Evolutionary conservation across 2,113 vertebrate genomes (phyloP).

Genomic region (Boleophthalmus pectinirostris): DNA sequence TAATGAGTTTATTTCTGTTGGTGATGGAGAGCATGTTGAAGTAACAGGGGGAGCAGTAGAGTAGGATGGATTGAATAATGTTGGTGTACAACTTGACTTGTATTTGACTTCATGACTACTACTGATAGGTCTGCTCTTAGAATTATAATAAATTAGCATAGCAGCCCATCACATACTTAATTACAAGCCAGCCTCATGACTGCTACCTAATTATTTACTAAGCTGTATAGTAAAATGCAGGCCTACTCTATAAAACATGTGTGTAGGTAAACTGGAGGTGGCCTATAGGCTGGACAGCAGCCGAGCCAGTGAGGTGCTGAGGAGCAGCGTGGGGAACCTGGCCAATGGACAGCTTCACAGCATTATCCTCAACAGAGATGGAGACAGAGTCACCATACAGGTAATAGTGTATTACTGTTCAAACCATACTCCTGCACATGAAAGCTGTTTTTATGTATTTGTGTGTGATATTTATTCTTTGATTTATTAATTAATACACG

Average conservation of each 20-base stretch:
- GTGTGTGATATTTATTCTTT: neutral
- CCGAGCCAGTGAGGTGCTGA: constrained; percentile 49
- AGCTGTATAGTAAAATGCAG: neutral
- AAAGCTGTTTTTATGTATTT: neutral
- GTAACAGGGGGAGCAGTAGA: no score
- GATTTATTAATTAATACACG: neutral
- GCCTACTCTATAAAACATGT: neutral
- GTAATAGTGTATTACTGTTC: constrained; percentile 34
- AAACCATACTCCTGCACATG: neutral
- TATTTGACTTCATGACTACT: neutral
- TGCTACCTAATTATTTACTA: neutral
- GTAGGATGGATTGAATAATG: no score
- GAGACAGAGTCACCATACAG: constrained; percentile 60
- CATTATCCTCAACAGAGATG: constrained; percentile 54
- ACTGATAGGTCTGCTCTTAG: neutral
- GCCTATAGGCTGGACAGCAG: constrained; percentile 65
- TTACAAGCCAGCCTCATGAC: neutral
- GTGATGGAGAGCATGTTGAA: no score
- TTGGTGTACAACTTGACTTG: no score
- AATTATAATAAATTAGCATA: neutral
- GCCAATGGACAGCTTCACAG: constrained; percentile 62
- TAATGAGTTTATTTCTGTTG: no score
- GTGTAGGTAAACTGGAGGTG: constrained; percentile 67
- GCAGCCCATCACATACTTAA: neutral
- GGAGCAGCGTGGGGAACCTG: constrained; percentile 54